Evolutionary conservation across 2,888 invertebrate species (phyloP).

Genomic region (Drosophila suboccidentalis): DNA sequence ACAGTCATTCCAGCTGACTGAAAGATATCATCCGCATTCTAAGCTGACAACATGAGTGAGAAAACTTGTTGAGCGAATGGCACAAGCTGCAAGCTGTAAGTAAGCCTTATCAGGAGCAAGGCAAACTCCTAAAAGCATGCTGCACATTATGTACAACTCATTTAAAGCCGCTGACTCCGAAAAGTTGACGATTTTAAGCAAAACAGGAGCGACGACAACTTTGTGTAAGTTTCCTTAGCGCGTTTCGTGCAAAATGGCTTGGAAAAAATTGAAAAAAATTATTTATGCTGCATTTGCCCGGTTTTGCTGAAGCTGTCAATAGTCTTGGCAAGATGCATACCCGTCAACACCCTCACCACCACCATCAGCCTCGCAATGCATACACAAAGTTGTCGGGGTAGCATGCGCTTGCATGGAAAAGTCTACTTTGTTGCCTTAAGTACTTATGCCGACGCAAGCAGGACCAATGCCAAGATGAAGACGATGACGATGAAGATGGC

Average conservation of each 20-base stretch:
- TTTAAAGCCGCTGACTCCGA: conserved; percentile 69
- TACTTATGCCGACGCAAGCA: conserved; percentile 71
- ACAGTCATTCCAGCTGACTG: conserved; percentile 33
- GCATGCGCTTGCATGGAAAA: conserved; percentile 80
- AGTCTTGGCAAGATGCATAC: conserved; percentile 50
- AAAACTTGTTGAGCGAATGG: conserved; percentile 71
- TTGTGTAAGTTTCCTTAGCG: conserved; percentile 62
- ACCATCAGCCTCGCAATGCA: conserved; percentile 22
- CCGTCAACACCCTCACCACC: conserved; percentile 1
- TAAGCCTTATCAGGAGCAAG: conserved; percentile 44
- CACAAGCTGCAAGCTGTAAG: conserved; percentile 27
- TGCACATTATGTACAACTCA: conserved; percentile 70
- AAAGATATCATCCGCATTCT: conserved; percentile 42
- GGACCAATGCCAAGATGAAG: conserved; percentile 28
- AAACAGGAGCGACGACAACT: conserved; percentile 60
- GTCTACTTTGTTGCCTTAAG: conserved; percentile 78
- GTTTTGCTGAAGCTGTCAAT: conserved; percentile 70
- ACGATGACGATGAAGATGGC: background rate
- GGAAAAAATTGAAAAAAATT: conserved; percentile 77
- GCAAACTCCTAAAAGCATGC: conserved; percentile 52
- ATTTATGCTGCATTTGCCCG: conserved; percentile 71
- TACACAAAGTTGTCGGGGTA: conserved; percentile 71
- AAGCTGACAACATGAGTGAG: conserved; percentile 72
- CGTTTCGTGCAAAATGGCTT: conserved; percentile 69
- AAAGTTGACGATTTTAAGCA: conserved; percentile 38